A percentile compares a stretch with the other conserved stretches of the same genome.
phyloP scores from a whole-genome alignment of 2,888 invertebrate genomes.

The Lordiphosa andalusiaca region DNA sequence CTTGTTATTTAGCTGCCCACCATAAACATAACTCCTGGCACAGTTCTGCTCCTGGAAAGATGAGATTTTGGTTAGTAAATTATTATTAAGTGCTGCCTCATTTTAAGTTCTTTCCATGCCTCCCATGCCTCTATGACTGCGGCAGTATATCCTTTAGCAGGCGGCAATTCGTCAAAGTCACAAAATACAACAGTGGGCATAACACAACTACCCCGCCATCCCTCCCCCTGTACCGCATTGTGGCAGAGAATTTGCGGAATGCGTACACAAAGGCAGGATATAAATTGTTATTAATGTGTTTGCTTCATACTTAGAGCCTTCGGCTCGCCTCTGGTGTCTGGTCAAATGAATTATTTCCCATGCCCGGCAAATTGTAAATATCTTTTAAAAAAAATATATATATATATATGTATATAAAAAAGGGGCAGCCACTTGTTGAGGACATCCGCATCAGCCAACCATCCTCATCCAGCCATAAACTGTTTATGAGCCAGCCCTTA shows the following conservation, averaged over 20 bases:
- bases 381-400: slow-evolving; percentile 24
- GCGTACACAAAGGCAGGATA: slow-evolving; percentile 41
- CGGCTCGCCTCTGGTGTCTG: background rate
- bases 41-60: too few species aligned
- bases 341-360: slow-evolving; percentile 60
- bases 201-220: slow-evolving; percentile 8
- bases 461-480: slow-evolving; percentile 43
- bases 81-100: slow-evolving; percentile 63
- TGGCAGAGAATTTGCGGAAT: slow-evolving; percentile 46
- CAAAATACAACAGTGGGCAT: slow-evolving; percentile 53
- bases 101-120: slow-evolving; percentile 35
- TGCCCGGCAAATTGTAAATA: slow-evolving; percentile 54
- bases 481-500: slow-evolving; percentile 50
- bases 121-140: slow-evolving; percentile 1
- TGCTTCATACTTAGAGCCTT: slow-evolving; percentile 18
- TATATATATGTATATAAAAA: slow-evolving; percentile 1
- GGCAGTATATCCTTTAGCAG: slow-evolving; percentile 36
- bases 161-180: slow-evolving; percentile 67
- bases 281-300: slow-evolving; percentile 69
- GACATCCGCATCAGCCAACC: background rate
- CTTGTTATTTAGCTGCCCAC: too few species aligned
- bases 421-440: slow-evolving; percentile 55
- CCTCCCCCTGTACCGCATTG: slow-evolving; percentile 7
- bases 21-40: too few species aligned
- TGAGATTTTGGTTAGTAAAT: slow-evolving; percentile 40